Conservation (phyloP, 1,140 invertebrate species). For the Heliothis subflexa region DNA sequence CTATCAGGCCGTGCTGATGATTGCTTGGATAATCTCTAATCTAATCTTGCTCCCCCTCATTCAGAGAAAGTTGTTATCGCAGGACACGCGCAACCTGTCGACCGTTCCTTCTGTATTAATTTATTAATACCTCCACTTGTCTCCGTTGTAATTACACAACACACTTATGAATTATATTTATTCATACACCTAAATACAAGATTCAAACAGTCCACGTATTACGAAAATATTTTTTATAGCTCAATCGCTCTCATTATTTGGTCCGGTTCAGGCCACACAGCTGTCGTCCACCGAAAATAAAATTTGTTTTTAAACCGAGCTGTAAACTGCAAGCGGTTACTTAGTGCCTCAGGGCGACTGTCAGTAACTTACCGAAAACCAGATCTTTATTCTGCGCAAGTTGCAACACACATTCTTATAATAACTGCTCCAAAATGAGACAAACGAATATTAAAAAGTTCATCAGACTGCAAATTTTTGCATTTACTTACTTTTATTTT, state of each 20-base stretch:
- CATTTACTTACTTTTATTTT: slow-evolving; percentile 26
- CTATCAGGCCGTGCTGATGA: slow-evolving; percentile 57
- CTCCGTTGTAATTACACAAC: slow-evolving; percentile 55
- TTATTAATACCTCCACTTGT: slow-evolving; percentile 38
- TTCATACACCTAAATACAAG: slow-evolving; percentile 13
- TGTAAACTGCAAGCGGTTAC: slow-evolving; percentile 18
- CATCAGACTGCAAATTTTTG: slow-evolving; percentile 5
- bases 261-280: slow-evolving; percentile 14
- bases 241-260: slow-evolving; percentile 20
- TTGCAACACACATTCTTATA: not conserved
- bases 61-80: slow-evolving; percentile 73
- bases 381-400: slow-evolving; percentile 17
- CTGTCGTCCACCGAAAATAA: slow-evolving; percentile 25
- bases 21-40: slow-evolving; percentile 73
- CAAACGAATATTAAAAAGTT: slow-evolving; percentile 25
- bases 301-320: slow-evolving; percentile 22
- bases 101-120: slow-evolving; percentile 36
- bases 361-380: slow-evolving; percentile 20
- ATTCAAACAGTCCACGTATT: not conserved
- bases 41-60: slow-evolving; percentile 67
- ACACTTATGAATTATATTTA: slow-evolving; percentile 43
- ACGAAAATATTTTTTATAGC: slow-evolving; percentile 8
- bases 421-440: not conserved
- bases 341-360: not conserved
- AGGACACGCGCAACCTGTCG: slow-evolving; percentile 48